phyloP scores from a whole-genome alignment of 2,113 vertebrate species.

The Verasper variegatus region DNA sequence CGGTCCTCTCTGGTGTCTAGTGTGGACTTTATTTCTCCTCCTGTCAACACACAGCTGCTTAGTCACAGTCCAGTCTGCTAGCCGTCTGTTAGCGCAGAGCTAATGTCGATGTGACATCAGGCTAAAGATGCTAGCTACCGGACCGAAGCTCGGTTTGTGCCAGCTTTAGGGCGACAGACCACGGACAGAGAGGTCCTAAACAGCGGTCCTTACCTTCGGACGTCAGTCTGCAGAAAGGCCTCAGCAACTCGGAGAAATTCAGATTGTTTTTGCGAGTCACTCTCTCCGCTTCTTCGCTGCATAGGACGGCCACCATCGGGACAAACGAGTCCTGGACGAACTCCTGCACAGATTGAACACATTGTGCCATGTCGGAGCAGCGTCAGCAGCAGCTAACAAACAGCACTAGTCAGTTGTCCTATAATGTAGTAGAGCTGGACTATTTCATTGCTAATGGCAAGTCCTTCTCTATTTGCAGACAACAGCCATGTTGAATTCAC shows the following conservation, averaged over 20 bases:
- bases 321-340: conserved; percentile 97
- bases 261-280: conserved; percentile 93
- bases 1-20: conserved; percentile 3
- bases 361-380: conserved; percentile 89
- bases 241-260: conserved; percentile 92
- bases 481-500: conserved; percentile 76
- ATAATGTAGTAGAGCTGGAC: neutral
- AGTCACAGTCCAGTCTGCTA: conserved; percentile 24
- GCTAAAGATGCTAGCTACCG: neutral
- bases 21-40: neutral
- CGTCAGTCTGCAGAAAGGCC: conserved; percentile 95
- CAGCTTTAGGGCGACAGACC: neutral
- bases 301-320: conserved; percentile 94
- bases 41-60: conserved; percentile 30
- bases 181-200: rapidly evolving
- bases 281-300: conserved; percentile 93
- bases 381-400: neutral
- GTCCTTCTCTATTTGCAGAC: conserved; percentile 57
- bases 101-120: conserved; percentile 2
- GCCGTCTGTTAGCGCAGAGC: conserved; percentile 20
- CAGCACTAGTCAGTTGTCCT: neutral
- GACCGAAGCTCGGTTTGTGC: neutral
- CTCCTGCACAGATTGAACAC: conserved; percentile 95
- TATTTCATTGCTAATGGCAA: conserved; percentile 58
- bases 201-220: conserved; percentile 89